A percentile compares a stretch with the other conserved stretches of the same genome.
Conservation (phyloP, 2,888 invertebrate species). For the Ochropleura leucogaster region DNA sequence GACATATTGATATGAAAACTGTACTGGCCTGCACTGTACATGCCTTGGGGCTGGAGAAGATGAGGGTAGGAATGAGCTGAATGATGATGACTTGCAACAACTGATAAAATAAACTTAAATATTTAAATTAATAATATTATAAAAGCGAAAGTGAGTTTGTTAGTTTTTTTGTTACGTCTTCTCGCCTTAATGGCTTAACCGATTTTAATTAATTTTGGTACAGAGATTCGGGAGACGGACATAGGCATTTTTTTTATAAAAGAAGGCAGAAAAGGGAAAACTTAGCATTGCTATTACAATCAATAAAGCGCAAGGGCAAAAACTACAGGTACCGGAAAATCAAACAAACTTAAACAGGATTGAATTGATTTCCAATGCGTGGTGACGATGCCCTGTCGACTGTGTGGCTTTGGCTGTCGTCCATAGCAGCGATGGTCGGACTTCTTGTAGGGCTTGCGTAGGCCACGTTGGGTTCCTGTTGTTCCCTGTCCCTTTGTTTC, state of each 20-base stretch:
- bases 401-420: neutral
- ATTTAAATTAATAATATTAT: too few species aligned
- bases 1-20: too few species aligned
- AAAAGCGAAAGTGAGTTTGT: too few species aligned
- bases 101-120: neutral
- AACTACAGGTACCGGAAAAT: too few species aligned
- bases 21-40: neutral
- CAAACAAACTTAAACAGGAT: neutral
- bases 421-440: neutral
- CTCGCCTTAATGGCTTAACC: too few species aligned
- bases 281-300: too few species aligned
- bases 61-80: neutral
- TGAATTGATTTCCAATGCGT: conserved; percentile 1
- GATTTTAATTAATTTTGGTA: too few species aligned
- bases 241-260: too few species aligned
- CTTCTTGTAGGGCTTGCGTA: neutral
- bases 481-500: neutral
- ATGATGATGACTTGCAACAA: neutral
- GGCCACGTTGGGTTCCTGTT: conserved; percentile 1
- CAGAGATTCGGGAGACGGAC: too few species aligned
- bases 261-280: too few species aligned
- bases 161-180: too few species aligned
- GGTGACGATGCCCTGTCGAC: neutral
- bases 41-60: neutral
- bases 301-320: too few species aligned